phyloP scores from a whole-genome alignment of 2,888 invertebrate genomes.

The Luperina testacea region DNA sequence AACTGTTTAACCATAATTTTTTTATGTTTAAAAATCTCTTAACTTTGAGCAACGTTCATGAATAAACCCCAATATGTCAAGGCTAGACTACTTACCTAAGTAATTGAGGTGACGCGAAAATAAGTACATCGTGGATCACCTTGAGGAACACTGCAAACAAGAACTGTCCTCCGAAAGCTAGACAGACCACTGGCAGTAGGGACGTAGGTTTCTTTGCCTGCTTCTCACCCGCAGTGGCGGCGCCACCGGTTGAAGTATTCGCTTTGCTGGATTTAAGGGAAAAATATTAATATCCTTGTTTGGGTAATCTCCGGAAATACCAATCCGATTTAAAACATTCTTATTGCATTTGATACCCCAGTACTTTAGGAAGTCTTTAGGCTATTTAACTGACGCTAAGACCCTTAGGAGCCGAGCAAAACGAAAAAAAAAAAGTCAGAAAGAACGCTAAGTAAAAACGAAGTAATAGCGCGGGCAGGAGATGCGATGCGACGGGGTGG shows the following conservation, averaged over 20 bases:
- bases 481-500: background rate
- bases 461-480: too few relatives aligned
- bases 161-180: slow-evolving; percentile 95
- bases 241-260: slow-evolving; percentile 3
- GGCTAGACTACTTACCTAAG: slow-evolving; percentile 59
- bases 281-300: background rate
- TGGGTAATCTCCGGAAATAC: background rate
- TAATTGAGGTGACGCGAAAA: slow-evolving; percentile 62
- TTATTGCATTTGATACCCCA: background rate
- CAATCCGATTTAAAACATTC: background rate
- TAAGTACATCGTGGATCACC: slow-evolving; percentile 81
- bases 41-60: background rate
- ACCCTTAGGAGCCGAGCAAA: too few relatives aligned
- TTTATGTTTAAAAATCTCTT: background rate
- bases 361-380: too few relatives aligned
- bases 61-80: slow-evolving; percentile 2
- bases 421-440: too few relatives aligned
- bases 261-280: slow-evolving; percentile 34
- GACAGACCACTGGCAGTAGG: slow-evolving; percentile 93
- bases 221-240: slow-evolving; percentile 23
- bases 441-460: too few relatives aligned
- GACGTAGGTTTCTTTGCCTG: slow-evolving; percentile 90
- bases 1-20: background rate
- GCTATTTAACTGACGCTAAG: too few relatives aligned
- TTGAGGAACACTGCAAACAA: slow-evolving; percentile 94